Evolutionary conservation across 2,888 invertebrate genomes (phyloP), one percentile per base, ranked within the genome.

Genomic region (Brenthis ino): DNA sequence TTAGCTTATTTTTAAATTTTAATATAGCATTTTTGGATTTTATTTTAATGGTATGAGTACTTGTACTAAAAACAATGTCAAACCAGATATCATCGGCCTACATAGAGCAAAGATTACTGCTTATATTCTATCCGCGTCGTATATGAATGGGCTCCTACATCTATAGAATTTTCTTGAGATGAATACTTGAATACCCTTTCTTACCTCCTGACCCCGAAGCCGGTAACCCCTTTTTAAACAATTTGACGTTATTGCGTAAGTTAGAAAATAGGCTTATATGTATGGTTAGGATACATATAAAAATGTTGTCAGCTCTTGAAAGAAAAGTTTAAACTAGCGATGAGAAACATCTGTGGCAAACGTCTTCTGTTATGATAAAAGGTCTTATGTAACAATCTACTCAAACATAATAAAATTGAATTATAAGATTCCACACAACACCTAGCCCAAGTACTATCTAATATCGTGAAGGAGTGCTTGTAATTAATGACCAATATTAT

Each of bases 151-250:
- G 51, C 43, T 53, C 50, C 57, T 60, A 48, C 63, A 58, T 58
- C 50, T 68, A 60, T 66, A 67, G 64, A 55, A 65, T 65, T 68
- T 68, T 63, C 70, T 68, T 68, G 70, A 68, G 70, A 72, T 72
- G 72, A 72, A 72, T 72, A 67, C 71, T 50, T 69, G 66, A 72
- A 67, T 54, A 72, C 57, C 66, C 72, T 72, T 70, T 68, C 67
- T 61, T 69, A 33, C 67, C 72, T 55, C 64, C 60, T 72, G 72
- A 72, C 72, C 72, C 58, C 68, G 66, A 72, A 72, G 57, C 53
- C 6, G 64, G 56, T 72, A 68, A 68, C 70, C 65, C 64, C 65
- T 54, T 66, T 68, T 24, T 58, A 50, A 65, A 60, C 68, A 58
- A 63, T 64, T 64, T 20, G 70, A 58, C 58, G 57, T 56, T 43